Percentiles rank a stretch among this genome's conserved stretches.
Conservation (phyloP, 1,140 invertebrate species). For the Eufriesea mexicana region DNA sequence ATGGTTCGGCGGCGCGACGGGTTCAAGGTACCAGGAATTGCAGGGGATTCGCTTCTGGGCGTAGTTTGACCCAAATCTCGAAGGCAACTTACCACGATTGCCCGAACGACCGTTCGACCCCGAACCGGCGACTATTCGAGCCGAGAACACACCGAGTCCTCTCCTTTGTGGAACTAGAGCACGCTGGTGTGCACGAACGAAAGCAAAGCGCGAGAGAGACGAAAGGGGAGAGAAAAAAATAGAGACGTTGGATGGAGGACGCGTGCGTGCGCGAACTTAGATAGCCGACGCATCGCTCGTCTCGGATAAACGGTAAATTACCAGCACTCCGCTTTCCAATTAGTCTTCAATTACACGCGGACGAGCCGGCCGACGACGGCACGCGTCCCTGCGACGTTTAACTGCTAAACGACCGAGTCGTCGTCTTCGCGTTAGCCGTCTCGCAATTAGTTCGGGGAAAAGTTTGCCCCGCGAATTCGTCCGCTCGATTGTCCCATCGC, state of each 20-base stretch:
- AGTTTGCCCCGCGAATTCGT: conserved; percentile 15
- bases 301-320: conserved; percentile 50
- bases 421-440: background rate
- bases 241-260: background rate
- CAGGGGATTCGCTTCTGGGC: conserved; percentile 35
- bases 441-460: conserved; percentile 33
- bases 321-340: conserved; percentile 46
- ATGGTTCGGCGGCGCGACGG: background rate
- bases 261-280: background rate
- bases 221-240: background rate
- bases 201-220: background rate
- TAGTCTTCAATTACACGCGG: conserved; percentile 36
- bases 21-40: conserved; percentile 42
- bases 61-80: conserved; percentile 51
- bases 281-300: background rate
- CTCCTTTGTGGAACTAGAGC: conserved; percentile 34
- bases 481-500: background rate
- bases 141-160: background rate
- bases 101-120: conserved; percentile 59
- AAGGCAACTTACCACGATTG: conserved; percentile 33
- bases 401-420: conserved; percentile 13
- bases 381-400: conserved; percentile 34
- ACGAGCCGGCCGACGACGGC: conserved; percentile 12
- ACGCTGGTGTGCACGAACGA: background rate
- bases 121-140: conserved; percentile 34